Percentiles rank a stretch among this genome's conserved stretches.
Conservation (phyloP, 1,140 invertebrate species). For the Drosophila teissieri region DNA sequence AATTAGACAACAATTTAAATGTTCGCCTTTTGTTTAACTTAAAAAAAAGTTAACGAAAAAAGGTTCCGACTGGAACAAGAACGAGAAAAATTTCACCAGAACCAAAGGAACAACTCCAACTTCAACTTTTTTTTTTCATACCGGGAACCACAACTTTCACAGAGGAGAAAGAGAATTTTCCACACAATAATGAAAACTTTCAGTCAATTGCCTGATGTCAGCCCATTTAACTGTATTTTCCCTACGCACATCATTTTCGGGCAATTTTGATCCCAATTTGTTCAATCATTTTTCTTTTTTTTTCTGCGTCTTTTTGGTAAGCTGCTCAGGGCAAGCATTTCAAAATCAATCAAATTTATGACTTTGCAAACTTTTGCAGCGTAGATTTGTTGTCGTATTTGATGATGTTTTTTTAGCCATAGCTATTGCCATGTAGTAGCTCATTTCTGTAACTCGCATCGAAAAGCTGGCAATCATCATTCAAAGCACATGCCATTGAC, state of each 20-base stretch:
- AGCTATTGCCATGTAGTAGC: conserved; percentile 30
- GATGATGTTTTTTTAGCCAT: conserved; percentile 25
- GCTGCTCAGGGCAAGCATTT: conserved; percentile 55
- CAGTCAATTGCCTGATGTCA: conserved; percentile 41
- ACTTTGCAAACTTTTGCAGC: conserved; percentile 58
- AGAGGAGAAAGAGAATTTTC: conserved; percentile 48
- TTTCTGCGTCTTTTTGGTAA: conserved; percentile 22
- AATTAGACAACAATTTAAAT: conserved; percentile 51
- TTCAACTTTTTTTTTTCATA: background rate
- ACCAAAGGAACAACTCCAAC: conserved; percentile 34
- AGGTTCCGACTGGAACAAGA: conserved; percentile 21
- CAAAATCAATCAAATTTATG: conserved; percentile 65
- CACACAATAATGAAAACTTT: conserved; percentile 51
- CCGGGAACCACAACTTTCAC: conserved; percentile 48
- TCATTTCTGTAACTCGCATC: conserved; percentile 49
- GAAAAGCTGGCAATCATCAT: conserved; percentile 59
- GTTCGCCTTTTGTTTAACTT: conserved; percentile 50
- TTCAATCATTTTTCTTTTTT: conserved; percentile 16
- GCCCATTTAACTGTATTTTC: conserved; percentile 55
- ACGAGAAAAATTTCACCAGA: conserved; percentile 49
- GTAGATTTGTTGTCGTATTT: conserved; percentile 37
- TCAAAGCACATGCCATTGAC: conserved; percentile 58
- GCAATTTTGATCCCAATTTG: conserved; percentile 37
- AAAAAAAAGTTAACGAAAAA: conserved; percentile 33
- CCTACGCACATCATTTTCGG: conserved; percentile 52